A percentile compares a stretch with the other conserved stretches of the same genome.
Conservation (phyloP, 2,888 invertebrate genomes). For the Gortyna flavago region DNA sequence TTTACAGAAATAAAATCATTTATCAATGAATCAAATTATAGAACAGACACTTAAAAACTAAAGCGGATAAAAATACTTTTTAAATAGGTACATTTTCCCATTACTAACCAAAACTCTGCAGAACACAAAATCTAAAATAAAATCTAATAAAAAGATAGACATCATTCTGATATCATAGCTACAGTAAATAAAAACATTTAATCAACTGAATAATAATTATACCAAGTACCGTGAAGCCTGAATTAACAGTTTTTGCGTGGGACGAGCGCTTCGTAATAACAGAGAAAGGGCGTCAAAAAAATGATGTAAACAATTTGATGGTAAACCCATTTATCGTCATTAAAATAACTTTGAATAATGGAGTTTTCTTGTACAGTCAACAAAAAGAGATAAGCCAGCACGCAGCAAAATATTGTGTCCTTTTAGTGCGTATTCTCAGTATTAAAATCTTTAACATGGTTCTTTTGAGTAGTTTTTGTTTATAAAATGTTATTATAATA, state of each 20-base stretch:
- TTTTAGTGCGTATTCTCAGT: slow-evolving; percentile 15
- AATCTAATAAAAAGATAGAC: not conserved
- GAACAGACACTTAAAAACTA: no score
- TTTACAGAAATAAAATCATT: no score
- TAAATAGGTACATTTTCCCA: no score
- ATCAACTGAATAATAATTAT: slow-evolving; percentile 16
- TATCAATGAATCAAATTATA: no score
- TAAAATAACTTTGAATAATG: slow-evolving; percentile 61
- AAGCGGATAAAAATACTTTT: no score
- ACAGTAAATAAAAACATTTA: slow-evolving; percentile 8
- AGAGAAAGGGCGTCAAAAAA: slow-evolving; percentile 34
- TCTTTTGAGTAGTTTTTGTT: slow-evolving; percentile 4
- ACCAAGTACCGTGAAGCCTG: slow-evolving; percentile 2
- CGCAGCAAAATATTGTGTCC: slow-evolving; percentile 7
- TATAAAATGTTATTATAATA: not conserved
- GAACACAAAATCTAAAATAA: not conserved
- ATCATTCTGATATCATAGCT: slow-evolving; percentile 9
- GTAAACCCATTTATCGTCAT: slow-evolving; percentile 57
- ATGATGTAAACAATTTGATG: slow-evolving; percentile 57
- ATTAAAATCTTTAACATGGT: not conserved
- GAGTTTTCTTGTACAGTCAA: slow-evolving; percentile 52
- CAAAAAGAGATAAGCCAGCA: slow-evolving; percentile 38
- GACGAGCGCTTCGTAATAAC: slow-evolving; percentile 29
- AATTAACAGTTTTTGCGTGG: slow-evolving; percentile 50
- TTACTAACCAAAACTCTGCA: no score